Evolutionary conservation across 2,113 vertebrate genomes (phyloP), one percentile per base, ranked within the genome.

Genomic region (Telmatochromis brachygnathus): DNA sequence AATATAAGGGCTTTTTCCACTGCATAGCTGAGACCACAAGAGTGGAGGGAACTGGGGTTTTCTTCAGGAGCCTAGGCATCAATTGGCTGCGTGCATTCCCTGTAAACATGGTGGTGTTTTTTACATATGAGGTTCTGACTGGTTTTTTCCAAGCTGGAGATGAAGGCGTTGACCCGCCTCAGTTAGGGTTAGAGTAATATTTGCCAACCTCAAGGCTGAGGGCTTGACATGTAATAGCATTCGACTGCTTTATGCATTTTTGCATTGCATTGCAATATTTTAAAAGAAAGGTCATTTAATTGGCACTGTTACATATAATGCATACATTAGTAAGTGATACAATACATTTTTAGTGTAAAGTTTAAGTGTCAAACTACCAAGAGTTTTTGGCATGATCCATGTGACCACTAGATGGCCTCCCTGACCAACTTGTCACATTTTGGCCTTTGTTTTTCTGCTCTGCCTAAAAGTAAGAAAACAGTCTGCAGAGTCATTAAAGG

Each of bases 51-150:
- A 77, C 19, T 0, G 91, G 94, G 4, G 97, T 98, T 49, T 98
- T 99, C 92, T 98, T 97, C 94, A 97, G 95, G 91, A 98, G 97
- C 82, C 93, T 98, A 81, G 93, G 93, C 14, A 95, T 99, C 85
- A 99, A 98, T 95, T 98, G 97, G 23, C 84, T 98, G 28, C 97
- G 98, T 0, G 98, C 98, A 5, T 98, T 99, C 92, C 98, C 98
- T 0, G 97, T 98, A 82, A 99, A 98, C 90, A 98, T 98, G 97
- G 96, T 97, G 83, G 97, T 98, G 19, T 99, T 99, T 9, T 94
- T 96, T 12, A 94, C 96, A 0, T 99, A 99, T 1, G 98, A 99
- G 92, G 94, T 96, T 2, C 94, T 97, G 9, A 92, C 97, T 58
- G 90, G 95, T 55, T 86, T 97, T 47, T 90, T 96, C 15, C 90